These are phyloP conservation scores for Eupithecia abbreviata DNA, from an alignment of 2,888 invertebrate species.

Conservation along the genomic window DNA sequence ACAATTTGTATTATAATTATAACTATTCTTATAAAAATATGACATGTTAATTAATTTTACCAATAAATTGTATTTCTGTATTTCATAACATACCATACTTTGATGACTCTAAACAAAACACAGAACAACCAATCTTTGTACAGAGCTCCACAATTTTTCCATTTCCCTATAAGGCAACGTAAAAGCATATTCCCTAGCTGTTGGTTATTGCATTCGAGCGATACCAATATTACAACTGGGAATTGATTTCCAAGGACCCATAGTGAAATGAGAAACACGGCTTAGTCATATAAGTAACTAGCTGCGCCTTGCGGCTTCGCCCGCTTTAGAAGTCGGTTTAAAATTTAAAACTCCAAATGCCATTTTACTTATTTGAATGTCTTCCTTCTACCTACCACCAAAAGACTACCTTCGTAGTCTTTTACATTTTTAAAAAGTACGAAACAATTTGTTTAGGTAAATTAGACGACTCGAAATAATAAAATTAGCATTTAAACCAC, in stretches of 20 bases:
- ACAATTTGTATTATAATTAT: too few species aligned
- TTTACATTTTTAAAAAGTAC: background rate
- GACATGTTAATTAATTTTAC: too few species aligned
- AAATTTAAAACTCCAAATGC: too few species aligned
- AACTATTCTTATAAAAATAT: too few species aligned
- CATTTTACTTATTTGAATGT: too few species aligned
- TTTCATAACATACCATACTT: too few species aligned
- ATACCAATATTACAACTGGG: background rate
- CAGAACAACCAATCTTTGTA: background rate
- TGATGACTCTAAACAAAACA: background rate
- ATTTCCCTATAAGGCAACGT: background rate
- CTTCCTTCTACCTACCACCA: too few species aligned
- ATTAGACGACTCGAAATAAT: background rate
- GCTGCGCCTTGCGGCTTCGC: too few species aligned
- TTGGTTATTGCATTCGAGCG: background rate
- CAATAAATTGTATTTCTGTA: too few species aligned
- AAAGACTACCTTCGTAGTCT: too few species aligned
- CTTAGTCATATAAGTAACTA: background rate
- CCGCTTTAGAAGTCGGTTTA: too few species aligned
- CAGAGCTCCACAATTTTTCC: background rate
- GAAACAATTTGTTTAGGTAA: background rate
- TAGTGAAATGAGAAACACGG: background rate
- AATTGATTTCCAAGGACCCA: background rate
- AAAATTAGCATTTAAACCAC: constrained; percentile 5
- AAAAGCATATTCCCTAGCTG: background rate